Base-by-base conservation (phyloP, 1,140 invertebrate genomes). In the Caenorhabditis elegans region DNA sequence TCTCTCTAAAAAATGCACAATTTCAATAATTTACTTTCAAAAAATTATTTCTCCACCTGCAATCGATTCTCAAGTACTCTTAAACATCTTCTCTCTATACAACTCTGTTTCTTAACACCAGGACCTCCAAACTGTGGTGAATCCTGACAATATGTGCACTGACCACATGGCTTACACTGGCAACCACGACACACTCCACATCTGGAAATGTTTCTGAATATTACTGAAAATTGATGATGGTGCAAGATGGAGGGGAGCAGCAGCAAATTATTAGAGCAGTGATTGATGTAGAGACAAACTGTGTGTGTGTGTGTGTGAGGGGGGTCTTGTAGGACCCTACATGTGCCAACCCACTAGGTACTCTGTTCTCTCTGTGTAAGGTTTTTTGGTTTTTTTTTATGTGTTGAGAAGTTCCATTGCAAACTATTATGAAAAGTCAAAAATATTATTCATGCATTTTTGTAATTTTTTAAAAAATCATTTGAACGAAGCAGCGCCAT, bases 51-150 rank as follows among this genome's bases (percentile, higher is more conserved):
- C 81, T n/a, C 39, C n/a, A 87, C 87, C 84, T 88, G 87, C 51
- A 89, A 55, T 76, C 88, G 75, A 77, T 89, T 89, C 79, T 89
- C 88, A 22, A 89, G 78, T 13, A 89, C 88, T 34, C 88, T 53
- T 22, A 89, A 76, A 83, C 88, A 89, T 26, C 88, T 46, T 81
- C 88, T 47, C 70, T 89, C 88, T 39, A 89, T 88, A 60, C 88
- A 89, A 13, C 86, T 88, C 78, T 89, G 88, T 81, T 89, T 89
- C 55, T 89, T 89, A 28, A 89, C 88, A n/a, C 84, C 88, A 0
- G 87, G 88, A 10, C 88, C 88, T 0, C 88, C 88, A 70, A 89
- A 89, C 47, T 89, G 88, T 3, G 88, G 88, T 24, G 76, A 81
- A 76, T 89, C 88, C 47, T 88, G 88, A 76, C 88, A 90, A 76